A percentile compares a stretch with the other conserved stretches of the same genome.
These are phyloP conservation scores for Chaenogobius annularis DNA, from an alignment of 2,113 vertebrate genomes.

Conservation along the genomic window DNA sequence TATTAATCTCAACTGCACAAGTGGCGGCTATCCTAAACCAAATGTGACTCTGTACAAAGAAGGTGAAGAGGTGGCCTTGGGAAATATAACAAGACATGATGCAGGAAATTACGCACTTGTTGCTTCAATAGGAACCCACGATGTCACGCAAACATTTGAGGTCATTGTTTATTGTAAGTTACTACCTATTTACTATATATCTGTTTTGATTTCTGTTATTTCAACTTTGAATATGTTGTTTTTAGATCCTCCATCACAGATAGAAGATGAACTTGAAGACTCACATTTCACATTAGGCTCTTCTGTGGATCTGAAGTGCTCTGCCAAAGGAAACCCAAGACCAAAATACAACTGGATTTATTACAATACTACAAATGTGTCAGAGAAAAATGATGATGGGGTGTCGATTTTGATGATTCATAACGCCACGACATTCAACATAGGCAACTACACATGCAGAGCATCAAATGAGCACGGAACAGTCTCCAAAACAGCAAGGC, in stretches of 20 bases:
- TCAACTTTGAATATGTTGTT: conserved; percentile 1
- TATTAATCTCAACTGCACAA: conserved; percentile 25
- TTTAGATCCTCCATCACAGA: conserved; percentile 55
- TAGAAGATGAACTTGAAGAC: conserved; percentile 53
- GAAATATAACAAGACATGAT: conserved; percentile 31
- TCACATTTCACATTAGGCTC: conserved; percentile 37
- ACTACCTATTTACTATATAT: background rate
- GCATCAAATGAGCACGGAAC: conserved; percentile 31
- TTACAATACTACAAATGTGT: conserved; percentile 35
- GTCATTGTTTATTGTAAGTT: conserved; percentile 56
- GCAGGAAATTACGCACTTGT: conserved; percentile 48
- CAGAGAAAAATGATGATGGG: conserved; percentile 46
- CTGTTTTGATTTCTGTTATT: background rate
- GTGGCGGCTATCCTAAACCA: conserved; percentile 31
- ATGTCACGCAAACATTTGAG: conserved; percentile 19
- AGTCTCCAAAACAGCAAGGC: conserved; percentile 36
- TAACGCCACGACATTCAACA: conserved; percentile 43
- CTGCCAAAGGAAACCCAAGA: conserved; percentile 38
- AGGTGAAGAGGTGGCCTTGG: conserved; percentile 30
- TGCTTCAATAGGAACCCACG: background rate
- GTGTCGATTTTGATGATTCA: conserved; percentile 50
- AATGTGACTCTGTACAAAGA: conserved; percentile 39
- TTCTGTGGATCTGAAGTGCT: conserved; percentile 50
- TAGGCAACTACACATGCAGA: conserved; percentile 55
- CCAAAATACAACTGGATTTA: conserved; percentile 57